Evolutionary conservation across 2,113 vertebrate genomes (phyloP), one percentile per base, ranked within the genome.

Genomic region (Spermophilus dauricus): DNA sequence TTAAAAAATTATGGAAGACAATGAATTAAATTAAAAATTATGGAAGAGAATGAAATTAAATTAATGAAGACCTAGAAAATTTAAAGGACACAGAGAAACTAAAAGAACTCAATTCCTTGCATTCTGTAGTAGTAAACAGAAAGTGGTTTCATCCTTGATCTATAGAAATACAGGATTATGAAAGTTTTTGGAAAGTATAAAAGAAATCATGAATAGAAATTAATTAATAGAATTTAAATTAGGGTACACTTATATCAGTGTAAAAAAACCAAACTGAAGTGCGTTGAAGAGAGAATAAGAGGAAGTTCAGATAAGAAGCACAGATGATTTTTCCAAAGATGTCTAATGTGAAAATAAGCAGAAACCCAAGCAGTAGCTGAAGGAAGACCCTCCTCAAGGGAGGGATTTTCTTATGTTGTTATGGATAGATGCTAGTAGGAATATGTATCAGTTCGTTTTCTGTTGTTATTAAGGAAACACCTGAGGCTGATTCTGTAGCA

Each of bases 91-190:
- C 42, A 65, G 51, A 45, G 56, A 75, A 93, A 87, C n/a, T 39
- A 86, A 76, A 67, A 65, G 18, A 14, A 28, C 24, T 37, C 17
- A 37, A 9, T 80, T 81, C 1, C 17, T 91, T 70, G 20, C 13
- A 30, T 89, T 92, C n/a, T 2, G 16, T 48, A 76, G 18, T 67
- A 91, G 77, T 63, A 78, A 89, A 89, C 37, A 67, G 30, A 83
- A 78, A 95, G 53, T 77, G 61, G 4, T 91, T 84, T 88, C n/a
- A 80, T 37, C 73, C 56, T 65, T 95, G 14, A 83, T 83, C 84
- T 80, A 84, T 42, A 65, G 73, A 72, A 92, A 72, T 72, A 42
- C 1, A 92, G 7, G 16, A 63, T 89, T 96, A 88, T 17, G 32
- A 89, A 65, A 61, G 14, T 8, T 75, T 75, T 63, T 86, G 17